Base-by-base conservation (phyloP, 2,888 invertebrate genomes). In the Chrysolina oricalcia region DNA sequence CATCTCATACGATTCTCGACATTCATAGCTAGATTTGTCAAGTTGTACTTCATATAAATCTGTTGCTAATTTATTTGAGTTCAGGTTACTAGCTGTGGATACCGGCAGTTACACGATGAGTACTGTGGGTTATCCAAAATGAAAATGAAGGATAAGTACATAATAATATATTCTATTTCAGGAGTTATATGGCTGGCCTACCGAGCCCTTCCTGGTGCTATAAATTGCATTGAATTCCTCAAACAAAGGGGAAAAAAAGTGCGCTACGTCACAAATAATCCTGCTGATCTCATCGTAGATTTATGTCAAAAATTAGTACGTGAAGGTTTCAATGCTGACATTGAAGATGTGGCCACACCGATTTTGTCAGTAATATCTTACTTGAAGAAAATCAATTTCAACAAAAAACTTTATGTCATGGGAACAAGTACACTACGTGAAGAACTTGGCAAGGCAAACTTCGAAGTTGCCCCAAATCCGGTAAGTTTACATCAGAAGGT, bases 311-410 rank as follows among this genome's bases (percentile, higher is more conserved):
- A 70, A 59, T 68, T 86, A n/a, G 66, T 67, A 19, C 75, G 76
- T 4, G 67, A 75, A 27, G 80, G 82, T 21, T 76, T 83, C 21
- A 68, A 78, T 35, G 50, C 72, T 15, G 68, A 81, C 0, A 64
- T 67, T 90, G 88, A 90, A 46, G 88, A 90, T 65, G 86, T 92
- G 0, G 90, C 91, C 0, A 86, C 89, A 62, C 91, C 92, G 0
- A 90, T 90, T 0, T 82, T 86, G 43, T 91, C 91, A 0, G 90
- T 92, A 53, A 88, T 88, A 0, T 90, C 90, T 79, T 91, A 91
- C 77, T 84, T 93, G 53, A 91, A 91, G 80, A 90, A 89, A 5
- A 81, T 89, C 0, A 88, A 91, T 23, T 91, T 92, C 75, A 82
- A 89, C 15, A 92, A 90, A 70, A 88, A 90, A 75, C 86, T 90